Base-by-base conservation (phyloP, 2,113 vertebrate genomes). In the Phalacrocorax pelagicus region DNA sequence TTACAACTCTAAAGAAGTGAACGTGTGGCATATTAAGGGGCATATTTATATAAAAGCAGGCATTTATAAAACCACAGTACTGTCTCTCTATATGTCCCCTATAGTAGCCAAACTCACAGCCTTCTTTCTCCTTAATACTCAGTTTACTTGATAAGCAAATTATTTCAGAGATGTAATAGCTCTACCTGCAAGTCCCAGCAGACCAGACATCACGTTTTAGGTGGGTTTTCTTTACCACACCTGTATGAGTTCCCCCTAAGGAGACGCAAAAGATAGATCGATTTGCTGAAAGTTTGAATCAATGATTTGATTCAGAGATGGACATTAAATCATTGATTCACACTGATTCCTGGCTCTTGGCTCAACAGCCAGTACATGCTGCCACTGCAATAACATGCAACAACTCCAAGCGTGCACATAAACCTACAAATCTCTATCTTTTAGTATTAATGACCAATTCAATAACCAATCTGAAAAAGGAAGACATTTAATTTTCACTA, bases 61-160 rank as follows among this genome's bases (percentile, higher is more conserved):
- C 12, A 15, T 34, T 92, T 74, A 7, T 34, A 44, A 77, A 40
- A 54, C 20, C 21, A 16, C 11, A 4, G n/a, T 22, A 5, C 42
- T 17, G 11, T 7, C 47, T 52, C 63, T 30, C 23, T 23, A 0
- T 23, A 0, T 4, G 3, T 24, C 38, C 15, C 19, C 30, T 7
- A 34, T 0, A n/a, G 44, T 8, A 49, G 63, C 16, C 38, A 46
- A 27, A 38, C 38, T 71, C 70, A 12, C 40, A 67, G 47, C 16
- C 49, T 63, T 47, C 61, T n/a, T 44, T 11, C 57, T 62, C 6
- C 38, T 49, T 20, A 29, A 38, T 6, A 16, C 8, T 59, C 14
- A 8, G 14, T 40, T 58, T 67, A 22, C 17, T 38, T 14, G 17
- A 46, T 7, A 32, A 81, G 36, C 29, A 29, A 38, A 69, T 15